Conservation (phyloP, 2,113 vertebrate genomes). For the Rhipidura dahli region DNA sequence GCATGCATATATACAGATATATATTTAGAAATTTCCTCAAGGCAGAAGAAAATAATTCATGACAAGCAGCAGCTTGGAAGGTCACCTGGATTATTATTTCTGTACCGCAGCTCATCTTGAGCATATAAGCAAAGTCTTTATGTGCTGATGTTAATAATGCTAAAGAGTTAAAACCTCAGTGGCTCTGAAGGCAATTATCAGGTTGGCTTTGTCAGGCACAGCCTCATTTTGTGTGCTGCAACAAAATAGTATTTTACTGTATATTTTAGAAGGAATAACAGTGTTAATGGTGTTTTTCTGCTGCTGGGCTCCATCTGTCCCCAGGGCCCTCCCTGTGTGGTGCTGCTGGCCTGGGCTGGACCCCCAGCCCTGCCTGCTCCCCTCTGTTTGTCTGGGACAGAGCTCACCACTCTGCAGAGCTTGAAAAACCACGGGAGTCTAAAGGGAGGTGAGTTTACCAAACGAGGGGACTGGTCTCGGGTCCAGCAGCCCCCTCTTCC, state of each 20-base stretch:
- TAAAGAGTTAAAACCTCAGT: background rate
- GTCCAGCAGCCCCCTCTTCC: background rate
- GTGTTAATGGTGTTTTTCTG: background rate
- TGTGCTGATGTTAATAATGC: background rate
- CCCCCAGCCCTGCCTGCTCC: background rate
- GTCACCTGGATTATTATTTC: slow-evolving; percentile 11
- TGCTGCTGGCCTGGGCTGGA: background rate
- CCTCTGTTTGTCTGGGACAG: no score
- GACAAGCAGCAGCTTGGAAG: slow-evolving; percentile 38
- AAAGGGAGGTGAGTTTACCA: background rate
- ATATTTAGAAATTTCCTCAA: background rate
- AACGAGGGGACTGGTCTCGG: background rate
- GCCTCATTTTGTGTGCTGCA: background rate
- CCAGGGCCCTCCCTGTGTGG: rapidly evolving
- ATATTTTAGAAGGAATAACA: background rate
- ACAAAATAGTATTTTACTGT: background rate
- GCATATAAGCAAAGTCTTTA: background rate
- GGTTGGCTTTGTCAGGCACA: background rate
- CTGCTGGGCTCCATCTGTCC: rapidly evolving
- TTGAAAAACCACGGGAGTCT: rapidly evolving
- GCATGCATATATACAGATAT: background rate
- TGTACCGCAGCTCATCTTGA: background rate
- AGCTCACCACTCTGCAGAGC: rapidly evolving
- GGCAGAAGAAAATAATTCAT: background rate
- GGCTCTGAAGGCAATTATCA: background rate